Evolutionary conservation across 2,888 invertebrate genomes (phyloP), one percentile per base, ranked within the genome.

Genomic region (Coronaproctus castanopsis): DNA sequence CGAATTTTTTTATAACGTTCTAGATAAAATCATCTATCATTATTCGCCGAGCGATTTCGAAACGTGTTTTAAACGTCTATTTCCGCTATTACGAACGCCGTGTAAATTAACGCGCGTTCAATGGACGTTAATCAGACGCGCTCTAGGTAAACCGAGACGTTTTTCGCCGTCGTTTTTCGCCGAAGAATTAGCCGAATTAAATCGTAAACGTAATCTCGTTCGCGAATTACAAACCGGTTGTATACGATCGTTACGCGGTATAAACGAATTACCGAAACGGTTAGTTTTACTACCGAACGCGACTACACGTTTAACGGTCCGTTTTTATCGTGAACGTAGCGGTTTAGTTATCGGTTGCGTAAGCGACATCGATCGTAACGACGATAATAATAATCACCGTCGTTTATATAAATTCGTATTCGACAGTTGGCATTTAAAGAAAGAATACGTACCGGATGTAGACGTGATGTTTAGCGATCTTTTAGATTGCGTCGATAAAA

Each of bases 1-100:
- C 73, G 98, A 99, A 72, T 98, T 95, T 85, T 99, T 99, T 74
- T 98, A 98, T 73, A 96, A 97, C 66, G 96, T 95, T 69, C 86
- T 99, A 67, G 98, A 99, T 70, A 77, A 78, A 70, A 85, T 90
- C 48, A 75, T 98, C 49, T 97, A 98, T 74, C 83, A 87, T 65
- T 92, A 90, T 49, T 93, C 93, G 69, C 36, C 5, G 36, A 96
- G 96, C 74, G 97, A 98, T 74, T 97, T 97, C 70, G 85, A 85
- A 73, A 84, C 88, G 64, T 95, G 95, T 70, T 75, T 98, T 50
- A 83, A 83, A 69, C 96, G 97, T 73, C 84, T 89, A 5, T 96
- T 96, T 74, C 96, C 98, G 0, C 85, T 88, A 68, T 73, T 98
- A 61, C 86, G 87, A 70, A 86, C 87, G 70, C 86, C 87, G 23